Percentiles rank a stretch among this genome's conserved stretches.
Evolutionary conservation across 2,113 vertebrate genomes (phyloP).

Genomic region (Melanostigma gelatinosum): DNA sequence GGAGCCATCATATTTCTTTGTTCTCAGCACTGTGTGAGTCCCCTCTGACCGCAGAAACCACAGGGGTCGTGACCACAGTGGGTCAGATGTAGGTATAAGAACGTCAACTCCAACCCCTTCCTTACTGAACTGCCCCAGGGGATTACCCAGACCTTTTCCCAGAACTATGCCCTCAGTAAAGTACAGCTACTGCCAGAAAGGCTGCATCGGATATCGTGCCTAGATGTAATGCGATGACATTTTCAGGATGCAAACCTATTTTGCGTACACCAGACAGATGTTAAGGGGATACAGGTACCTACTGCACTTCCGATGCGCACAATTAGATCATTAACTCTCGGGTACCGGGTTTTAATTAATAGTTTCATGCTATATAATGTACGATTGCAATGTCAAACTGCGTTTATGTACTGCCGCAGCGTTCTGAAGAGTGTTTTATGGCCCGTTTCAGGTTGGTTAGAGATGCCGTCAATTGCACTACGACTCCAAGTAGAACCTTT

Average conservation of each 20-base stretch:
- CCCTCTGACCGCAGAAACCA: slow-evolving; percentile 59
- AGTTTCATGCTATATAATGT: slow-evolving; percentile 56
- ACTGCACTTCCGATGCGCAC: slow-evolving; percentile 55
- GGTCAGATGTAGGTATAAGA: slow-evolving; percentile 54
- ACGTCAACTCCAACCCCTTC: slow-evolving; percentile 24
- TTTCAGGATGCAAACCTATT: slow-evolving; percentile 59
- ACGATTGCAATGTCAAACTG: slow-evolving; percentile 32
- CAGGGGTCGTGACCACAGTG: slow-evolving; percentile 57
- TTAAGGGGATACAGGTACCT: slow-evolving; percentile 65
- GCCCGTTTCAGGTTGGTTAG: slow-evolving; percentile 55
- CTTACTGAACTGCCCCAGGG: slow-evolving; percentile 6
- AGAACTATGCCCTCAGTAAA: slow-evolving; percentile 48
- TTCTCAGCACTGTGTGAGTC: slow-evolving; percentile 59
- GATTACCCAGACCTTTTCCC: slow-evolving; percentile 39
- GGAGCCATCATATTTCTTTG: slow-evolving; percentile 71
- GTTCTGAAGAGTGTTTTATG: slow-evolving; percentile 44
- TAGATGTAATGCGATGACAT: slow-evolving; percentile 51
- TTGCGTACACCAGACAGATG: slow-evolving; percentile 60
- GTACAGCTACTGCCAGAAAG: slow-evolving; percentile 15
- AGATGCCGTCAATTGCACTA: slow-evolving; percentile 30
- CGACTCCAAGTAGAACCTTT: slow-evolving; percentile 33
- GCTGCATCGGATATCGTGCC: slow-evolving; percentile 37
- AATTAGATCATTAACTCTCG: slow-evolving; percentile 69
- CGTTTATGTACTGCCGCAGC: slow-evolving; percentile 39
- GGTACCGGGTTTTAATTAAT: slow-evolving; percentile 63